Evolutionary conservation across 2,888 invertebrate species (phyloP), one percentile per base, ranked within the genome.

Genomic region (Leucophenga montana): DNA sequence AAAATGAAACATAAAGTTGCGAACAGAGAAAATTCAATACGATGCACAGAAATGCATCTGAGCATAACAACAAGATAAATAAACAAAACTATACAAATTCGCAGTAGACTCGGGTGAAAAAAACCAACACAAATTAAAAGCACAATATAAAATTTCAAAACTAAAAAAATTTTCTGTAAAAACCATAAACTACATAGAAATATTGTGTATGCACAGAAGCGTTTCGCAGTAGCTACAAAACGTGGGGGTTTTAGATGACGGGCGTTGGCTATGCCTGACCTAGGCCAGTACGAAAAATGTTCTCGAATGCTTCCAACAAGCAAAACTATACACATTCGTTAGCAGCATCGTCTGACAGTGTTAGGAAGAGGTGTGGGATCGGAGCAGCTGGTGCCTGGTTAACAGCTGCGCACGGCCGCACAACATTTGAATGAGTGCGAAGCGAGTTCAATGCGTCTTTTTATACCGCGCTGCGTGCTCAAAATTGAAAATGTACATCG

Each of bases 121-220:
- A 33, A 48, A 13, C n/a, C n/a, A 48, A 48, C 13, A 48, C 3
- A 48, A 48, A 56, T 56, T 56, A 27, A 56, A 59, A 59, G 31
- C 31, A 18, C 6, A 59, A 59, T 33, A 48, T 8, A 50, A 50
- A 50, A 33, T 59, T 59, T 6, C 14, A 59, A n/a, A 59, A 59
- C 31, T 2, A 18, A 39, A 61, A 33, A 57, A 27, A 57, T 14
- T 14, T 1, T 9, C 8, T 4, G 18, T n/a, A 61, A 39, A 61
- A 16, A 33, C 11, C 39, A 22, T 61, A 61, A 33, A 61, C 61
- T 13, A 39, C 27, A 57, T 61, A 2, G 16, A 61, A 39, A 61
- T 61, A 20, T 61, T 61, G 13, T 39, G 61, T 39, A 61, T 61
- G 61, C 16, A 39, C 39, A 39, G 44, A 61, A 61, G n/a, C 33